A percentile compares a stretch with the other conserved stretches of the same genome.
Evolutionary conservation across 2,888 invertebrate species (phyloP).

Genomic region (Idaea straminata): DNA sequence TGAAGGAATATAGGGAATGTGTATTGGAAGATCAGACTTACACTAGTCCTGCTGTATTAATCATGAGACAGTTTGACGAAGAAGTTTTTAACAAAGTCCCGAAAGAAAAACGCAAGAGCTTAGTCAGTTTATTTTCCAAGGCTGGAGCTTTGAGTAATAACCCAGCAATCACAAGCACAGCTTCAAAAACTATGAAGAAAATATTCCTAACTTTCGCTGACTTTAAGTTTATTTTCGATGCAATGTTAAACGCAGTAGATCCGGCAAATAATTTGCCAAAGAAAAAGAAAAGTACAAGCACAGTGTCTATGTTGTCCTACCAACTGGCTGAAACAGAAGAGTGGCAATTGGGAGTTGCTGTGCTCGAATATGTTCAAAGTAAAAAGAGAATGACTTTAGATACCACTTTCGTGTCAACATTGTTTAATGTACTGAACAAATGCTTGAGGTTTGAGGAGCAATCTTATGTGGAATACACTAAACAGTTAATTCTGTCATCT

Average conservation of each 20-base stretch:
- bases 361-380: conserved; percentile 91
- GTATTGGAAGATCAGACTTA: conserved; percentile 55
- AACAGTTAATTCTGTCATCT: conserved; percentile 90
- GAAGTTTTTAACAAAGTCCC: conserved; percentile 76
- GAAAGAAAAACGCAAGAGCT: conserved; percentile 58
- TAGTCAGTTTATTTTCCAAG: conserved; percentile 77
- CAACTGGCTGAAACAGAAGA: conserved; percentile 82
- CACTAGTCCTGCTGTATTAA: conserved; percentile 67
- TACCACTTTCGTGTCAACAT: conserved; percentile 83
- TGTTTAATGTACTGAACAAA: conserved; percentile 89
- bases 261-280: conserved; percentile 56
- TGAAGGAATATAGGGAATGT: conserved; percentile 77
- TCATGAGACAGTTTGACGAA: conserved; percentile 80
- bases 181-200: conserved; percentile 83
- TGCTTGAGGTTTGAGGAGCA: conserved; percentile 91
- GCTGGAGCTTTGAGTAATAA: conserved; percentile 80
- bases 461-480: conserved; percentile 90
- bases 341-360: conserved; percentile 89
- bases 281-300: conserved; percentile 60
- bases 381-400: conserved; percentile 88
- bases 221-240: conserved; percentile 78
- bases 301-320: conserved; percentile 73
- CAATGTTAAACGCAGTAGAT: conserved; percentile 79
- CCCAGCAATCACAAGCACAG: conserved; percentile 80
- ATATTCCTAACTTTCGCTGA: conserved; percentile 82